Evolutionary conservation across 2,888 invertebrate genomes (phyloP), one percentile per base, ranked within the genome.

Genomic region (Ischnura elegans): DNA sequence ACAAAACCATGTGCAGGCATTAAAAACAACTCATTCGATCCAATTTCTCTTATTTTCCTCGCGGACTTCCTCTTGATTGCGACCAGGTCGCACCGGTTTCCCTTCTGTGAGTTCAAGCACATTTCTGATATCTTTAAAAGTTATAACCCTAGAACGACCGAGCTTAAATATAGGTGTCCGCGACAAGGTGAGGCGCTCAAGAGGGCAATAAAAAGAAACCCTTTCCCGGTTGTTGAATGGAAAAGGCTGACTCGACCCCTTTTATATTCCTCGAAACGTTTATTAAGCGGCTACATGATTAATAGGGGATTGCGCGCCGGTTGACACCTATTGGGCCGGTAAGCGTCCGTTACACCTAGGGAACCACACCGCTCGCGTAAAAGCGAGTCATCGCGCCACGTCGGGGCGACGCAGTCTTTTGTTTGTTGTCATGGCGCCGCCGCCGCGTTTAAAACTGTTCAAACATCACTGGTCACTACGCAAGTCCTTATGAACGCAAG

Each of bases 371-470:
- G 36, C 42, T 36, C 87, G 43, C 90, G 90, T 90, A 66, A 61
- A 51, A 45, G 86, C 86, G 46, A 90, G 61, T 87, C 87, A 55
- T 55, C 42, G 90, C 61, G n/a, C 16, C 25, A 66, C 87, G 43
- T 55, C 42, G 90, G 90, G n/a, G 51, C 25, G 90, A 43, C 86
- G 10, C 45, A n/a, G 55, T 55, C 87, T 87, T 66, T 90, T 86
- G 86, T 86, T 46, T 46, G 86, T 46, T 45, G 19, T 46, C 46
- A 86, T 86, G 86, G 86, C 90, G 90, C 87, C 90, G 55, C 87
- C 87, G 51, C 47, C 42, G n/a, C n/a, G n/a, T n/a, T n/a, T n/a
- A n/a, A n/a, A n/a, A n/a, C n/a, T n/a, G n/a, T n/a, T n/a, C n/a
- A n/a, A n/a, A n/a, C n/a, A n/a, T n/a, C n/a, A n/a, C n/a, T n/a